Percentiles rank a stretch among this genome's conserved stretches.
phyloP scores from a whole-genome alignment of 2,113 vertebrate genomes.

The Leuciscus idus region DNA sequence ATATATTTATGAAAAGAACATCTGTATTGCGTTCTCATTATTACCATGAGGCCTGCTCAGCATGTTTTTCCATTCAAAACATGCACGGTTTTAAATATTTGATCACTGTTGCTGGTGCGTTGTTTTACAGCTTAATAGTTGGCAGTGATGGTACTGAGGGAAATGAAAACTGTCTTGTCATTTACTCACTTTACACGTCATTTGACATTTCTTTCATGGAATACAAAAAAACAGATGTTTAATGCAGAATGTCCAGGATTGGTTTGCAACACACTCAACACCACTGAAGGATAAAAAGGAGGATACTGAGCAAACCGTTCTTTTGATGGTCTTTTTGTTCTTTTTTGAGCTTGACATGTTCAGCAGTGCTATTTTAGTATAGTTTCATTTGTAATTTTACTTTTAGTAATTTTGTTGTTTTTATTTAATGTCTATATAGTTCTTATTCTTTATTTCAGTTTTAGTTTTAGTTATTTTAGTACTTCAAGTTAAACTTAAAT shows the following conservation, averaged over 20 bases:
- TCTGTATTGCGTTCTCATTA: neutral
- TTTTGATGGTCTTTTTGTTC: neutral
- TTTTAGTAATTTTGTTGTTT: neutral
- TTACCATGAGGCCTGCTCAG: neutral
- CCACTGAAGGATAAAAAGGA: neutral
- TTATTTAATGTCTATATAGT: neutral
- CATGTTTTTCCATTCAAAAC: neutral
- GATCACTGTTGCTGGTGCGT: neutral
- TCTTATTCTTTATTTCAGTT: neutral
- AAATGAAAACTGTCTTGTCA: neutral
- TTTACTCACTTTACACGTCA: neutral
- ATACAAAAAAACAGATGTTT: neutral
- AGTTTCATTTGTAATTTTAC: too few relatives aligned
- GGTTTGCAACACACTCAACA: neutral
- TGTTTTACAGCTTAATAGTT: neutral
- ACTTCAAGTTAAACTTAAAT: neutral
- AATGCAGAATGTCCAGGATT: neutral
- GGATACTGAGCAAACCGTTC: neutral
- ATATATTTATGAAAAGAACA: slow-evolving; percentile 6
- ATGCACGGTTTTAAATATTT: neutral
- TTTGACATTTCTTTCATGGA: neutral
- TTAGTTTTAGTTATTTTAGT: neutral
- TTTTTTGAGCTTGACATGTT: neutral
- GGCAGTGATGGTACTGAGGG: neutral
- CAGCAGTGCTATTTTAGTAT: neutral